A percentile compares a stretch with the other conserved stretches of the same genome.
phyloP scores from a whole-genome alignment of 2,797 vertebrate genomes.

The Tapirus indicus region DNA sequence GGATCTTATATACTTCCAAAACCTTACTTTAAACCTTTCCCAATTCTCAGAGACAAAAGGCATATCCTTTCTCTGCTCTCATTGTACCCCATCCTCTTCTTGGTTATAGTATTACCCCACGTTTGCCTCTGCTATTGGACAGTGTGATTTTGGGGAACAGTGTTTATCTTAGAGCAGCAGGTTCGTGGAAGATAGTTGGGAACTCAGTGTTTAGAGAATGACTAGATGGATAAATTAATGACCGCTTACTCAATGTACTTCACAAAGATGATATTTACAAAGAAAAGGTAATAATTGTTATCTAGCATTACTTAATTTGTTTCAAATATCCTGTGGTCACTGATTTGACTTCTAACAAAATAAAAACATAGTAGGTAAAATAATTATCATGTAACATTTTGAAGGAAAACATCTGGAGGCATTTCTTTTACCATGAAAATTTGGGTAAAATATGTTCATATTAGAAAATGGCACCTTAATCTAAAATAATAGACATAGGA shows the following conservation, averaged over 20 bases:
- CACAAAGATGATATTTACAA: not conserved
- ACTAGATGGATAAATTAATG: not conserved
- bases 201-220: not conserved
- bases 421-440: slow-evolving; percentile 73
- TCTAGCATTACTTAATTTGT: slow-evolving; percentile 17
- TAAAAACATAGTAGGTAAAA: slow-evolving; percentile 45
- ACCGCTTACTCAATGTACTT: not conserved
- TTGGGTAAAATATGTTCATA: slow-evolving; percentile 77
- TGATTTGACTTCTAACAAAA: slow-evolving; percentile 62
- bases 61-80: not conserved
- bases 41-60: not conserved
- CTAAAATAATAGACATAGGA: slow-evolving; percentile 67
- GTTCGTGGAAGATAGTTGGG: not conserved
- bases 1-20: not conserved
- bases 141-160: not conserved
- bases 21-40: not conserved
- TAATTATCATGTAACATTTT: slow-evolving; percentile 56
- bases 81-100: rapidly evolving
- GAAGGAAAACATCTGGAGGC: slow-evolving; percentile 59
- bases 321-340: slow-evolving; percentile 1
- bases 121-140: not conserved
- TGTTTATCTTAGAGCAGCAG: not conserved
- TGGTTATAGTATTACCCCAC: not conserved
- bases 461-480: slow-evolving; percentile 80
- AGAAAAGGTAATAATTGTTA: slow-evolving; percentile 57